Evolutionary conservation across 2,797 vertebrate species (phyloP), one percentile per base, ranked within the genome.

Genomic region (Myoxocephalus aenaeus): DNA sequence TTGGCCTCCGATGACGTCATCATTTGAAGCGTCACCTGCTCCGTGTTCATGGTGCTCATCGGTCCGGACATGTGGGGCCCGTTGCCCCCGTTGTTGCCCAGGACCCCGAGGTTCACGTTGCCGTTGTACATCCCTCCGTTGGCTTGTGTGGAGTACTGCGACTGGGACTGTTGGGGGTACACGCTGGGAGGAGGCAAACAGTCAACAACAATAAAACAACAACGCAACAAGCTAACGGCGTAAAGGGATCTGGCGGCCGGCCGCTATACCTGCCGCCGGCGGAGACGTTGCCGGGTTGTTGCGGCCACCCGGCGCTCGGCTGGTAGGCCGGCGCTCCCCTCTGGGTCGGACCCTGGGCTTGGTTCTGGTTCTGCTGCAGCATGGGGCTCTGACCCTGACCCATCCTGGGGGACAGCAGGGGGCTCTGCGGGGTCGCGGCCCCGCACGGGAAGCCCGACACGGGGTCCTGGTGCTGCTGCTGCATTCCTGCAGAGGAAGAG

Each of bases 391-490:
- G 98, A 36, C 95, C 95, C 74, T 96, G 97, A 10, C 96, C 96
- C 96, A 98, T 96, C 85, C 97, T 94, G 80, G 98, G 97, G 7
- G 98, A 99, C 95, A 99, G 96, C 85, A 99, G 92, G 34, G 98
- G 97, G 85, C 97, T 99, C 91, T 99, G 98, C 42, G 97, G 97
- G 54, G 97, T 95, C 1, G 82, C 29, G 0, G 96, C 93, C 29
- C 96, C 96, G 59, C 97, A 97, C 11, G 96, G 93, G 56, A 97
- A 99, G 77, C 97, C 97, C 46, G 96, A 93, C 57, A 96, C 96
- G 0, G 96, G 79, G 53, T 94, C 90, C 86, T 93, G 91, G 65
- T 92, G 95, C 22, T 98, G 95, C 83, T 98, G 98, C 96, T 90
- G 96, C 92, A 98, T 95, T 91, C 96, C 98, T 99, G 90, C 53